These are phyloP conservation scores for Turritopsis rubra DNA, from an alignment of 30 jellyfish, hydroid and myxozoan genomes.

Conservation along the genomic window DNA sequence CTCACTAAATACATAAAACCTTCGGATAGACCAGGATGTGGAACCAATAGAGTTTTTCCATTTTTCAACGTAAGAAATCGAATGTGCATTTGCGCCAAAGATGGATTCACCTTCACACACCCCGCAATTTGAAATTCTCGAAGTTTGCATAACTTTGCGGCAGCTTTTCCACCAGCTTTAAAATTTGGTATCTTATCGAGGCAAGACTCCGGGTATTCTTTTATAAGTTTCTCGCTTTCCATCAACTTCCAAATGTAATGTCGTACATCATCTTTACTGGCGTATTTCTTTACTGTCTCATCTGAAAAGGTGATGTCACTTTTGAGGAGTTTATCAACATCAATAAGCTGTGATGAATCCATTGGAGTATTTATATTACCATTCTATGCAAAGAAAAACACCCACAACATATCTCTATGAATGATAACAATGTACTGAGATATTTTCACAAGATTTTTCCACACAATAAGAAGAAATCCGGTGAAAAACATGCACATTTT, in stretches of 20 bases:
- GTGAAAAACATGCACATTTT: no score
- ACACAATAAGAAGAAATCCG: no score
- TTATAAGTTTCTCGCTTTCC: neutral
- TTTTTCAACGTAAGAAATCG: slow-evolving; percentile 9
- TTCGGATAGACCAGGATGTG: slow-evolving; percentile 8
- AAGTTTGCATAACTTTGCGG: slow-evolving; percentile 5
- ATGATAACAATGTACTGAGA: neutral
- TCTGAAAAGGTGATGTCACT: neutral
- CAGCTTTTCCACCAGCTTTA: slow-evolving; percentile 15
- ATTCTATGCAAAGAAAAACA: neutral
- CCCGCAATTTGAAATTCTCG: slow-evolving; percentile 13
- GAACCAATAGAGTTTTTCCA: slow-evolving; percentile 12
- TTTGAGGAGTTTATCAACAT: neutral
- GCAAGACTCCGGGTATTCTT: slow-evolving; percentile 13
- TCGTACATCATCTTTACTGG: neutral
- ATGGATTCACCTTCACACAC: slow-evolving; percentile 12
- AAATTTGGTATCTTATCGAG: slow-evolving; percentile 12
- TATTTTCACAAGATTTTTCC: no score
- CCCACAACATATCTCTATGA: neutral
- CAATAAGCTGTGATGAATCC: neutral
- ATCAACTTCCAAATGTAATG: neutral
- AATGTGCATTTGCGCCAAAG: slow-evolving; percentile 20
- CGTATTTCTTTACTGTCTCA: neutral
- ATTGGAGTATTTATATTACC: neutral
- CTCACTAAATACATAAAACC: slow-evolving; percentile 9